Evolutionary conservation across 1,140 invertebrate genomes (phyloP), one percentile per base, ranked within the genome.

Genomic region (Musca vetustissima): DNA sequence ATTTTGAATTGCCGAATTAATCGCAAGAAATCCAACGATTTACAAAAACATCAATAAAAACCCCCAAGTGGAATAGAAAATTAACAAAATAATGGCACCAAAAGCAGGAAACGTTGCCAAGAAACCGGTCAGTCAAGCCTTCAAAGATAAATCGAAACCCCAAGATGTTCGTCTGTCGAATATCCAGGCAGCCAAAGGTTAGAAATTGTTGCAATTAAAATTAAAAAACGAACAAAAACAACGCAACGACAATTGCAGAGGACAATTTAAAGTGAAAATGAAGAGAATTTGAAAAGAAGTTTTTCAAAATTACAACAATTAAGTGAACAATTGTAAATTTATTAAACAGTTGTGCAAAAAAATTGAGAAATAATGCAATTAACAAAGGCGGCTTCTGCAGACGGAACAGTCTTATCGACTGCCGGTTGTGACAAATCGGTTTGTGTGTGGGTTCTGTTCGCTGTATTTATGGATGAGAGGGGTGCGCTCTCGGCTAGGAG

Each of bases 121-220:
- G 48, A 81, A 81, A 76, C 80, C 80, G 7, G 71, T 72, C 69
- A 71, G 75, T 9, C 73, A 77, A 70, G 87, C 87, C 48, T 94
- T 92, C 75, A 93, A 92, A 83, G 92, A 94, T 84, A 97, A 96
- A 88, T 94, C 92, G 75, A 98, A 98, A 85, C 96, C 96, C 14
- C 88, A 89, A 15, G 95, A 98, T 86, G 97, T 99, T 79, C 89
- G 98, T 57, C 87, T 88, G 68, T 98, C 95, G 76, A 99, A 99
- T 83, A 99, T 99, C 71, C 91, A 91, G 83, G 98, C 98, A 72
- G 97, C 96, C 24, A 99, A 99, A 92, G 94, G 96, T 97, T 88
- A 85, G 75, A 72, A 74, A 72, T 70, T 24, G 4, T 67, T n/a
- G 15, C 48, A 70, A 72, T 49, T 53, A 19, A 43, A 36, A 14